Percentiles rank a stretch among this genome's conserved stretches.
Conservation (phyloP, 2,888 invertebrate genomes). For the Heliconius ethilla region DNA sequence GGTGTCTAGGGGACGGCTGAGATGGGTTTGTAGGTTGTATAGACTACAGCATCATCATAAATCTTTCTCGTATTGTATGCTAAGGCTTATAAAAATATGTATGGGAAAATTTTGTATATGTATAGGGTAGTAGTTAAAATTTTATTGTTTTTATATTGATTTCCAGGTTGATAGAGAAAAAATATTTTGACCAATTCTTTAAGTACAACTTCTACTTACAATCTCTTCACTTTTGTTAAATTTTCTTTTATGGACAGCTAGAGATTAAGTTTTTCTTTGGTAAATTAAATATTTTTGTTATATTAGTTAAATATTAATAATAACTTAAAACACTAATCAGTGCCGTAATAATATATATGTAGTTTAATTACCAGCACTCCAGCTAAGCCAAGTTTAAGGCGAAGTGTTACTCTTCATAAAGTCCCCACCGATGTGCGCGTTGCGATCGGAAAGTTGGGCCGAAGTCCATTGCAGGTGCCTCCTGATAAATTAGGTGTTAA, state of each 20-base stretch:
- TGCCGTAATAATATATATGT: background rate
- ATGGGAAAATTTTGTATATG: background rate
- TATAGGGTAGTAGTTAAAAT: background rate
- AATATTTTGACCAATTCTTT: too few relatives aligned
- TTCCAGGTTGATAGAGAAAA: too few relatives aligned
- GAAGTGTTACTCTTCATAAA: conserved; percentile 40
- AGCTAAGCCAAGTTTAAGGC: conserved; percentile 26
- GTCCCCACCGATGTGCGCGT: conserved; percentile 34
- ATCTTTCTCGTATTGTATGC: conserved; percentile 16
- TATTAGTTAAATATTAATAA: too few relatives aligned
- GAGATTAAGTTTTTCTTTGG: too few relatives aligned
- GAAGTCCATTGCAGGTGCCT: conserved; percentile 48
- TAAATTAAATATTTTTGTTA: too few relatives aligned
- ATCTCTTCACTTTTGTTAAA: too few relatives aligned
- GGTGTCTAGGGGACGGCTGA: conserved; percentile 47
- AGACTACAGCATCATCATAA: conserved; percentile 21
- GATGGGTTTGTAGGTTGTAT: conserved; percentile 39
- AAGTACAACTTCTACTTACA: too few relatives aligned
- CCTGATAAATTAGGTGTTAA: conserved; percentile 48
- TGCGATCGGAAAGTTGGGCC: conserved; percentile 41
- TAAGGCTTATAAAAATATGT: conserved; percentile 1
- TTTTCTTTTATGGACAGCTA: too few relatives aligned
- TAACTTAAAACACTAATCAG: too few relatives aligned
- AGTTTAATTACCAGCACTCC: conserved; percentile 6
- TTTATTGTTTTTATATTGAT: background rate